Base-by-base conservation (phyloP, 2,797 vertebrate species). In the Pelobates cultripes region DNA sequence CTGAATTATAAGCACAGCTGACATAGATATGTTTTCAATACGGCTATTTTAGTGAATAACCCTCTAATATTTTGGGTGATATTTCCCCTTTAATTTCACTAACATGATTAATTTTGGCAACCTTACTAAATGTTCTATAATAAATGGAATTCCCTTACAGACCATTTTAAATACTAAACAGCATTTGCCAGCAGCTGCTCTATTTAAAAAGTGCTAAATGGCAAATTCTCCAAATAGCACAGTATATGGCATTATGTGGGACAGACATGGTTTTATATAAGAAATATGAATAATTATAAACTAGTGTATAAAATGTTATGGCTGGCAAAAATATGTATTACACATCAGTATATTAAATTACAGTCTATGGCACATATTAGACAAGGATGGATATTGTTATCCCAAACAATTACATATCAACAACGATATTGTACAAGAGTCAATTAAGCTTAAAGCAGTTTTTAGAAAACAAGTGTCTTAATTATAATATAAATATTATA, bases 141-240 rank as follows among this genome's bases (percentile, higher is more conserved):
- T 40, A 76, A 76, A 81, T 63, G 73, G 80, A 81, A 81, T 81
- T 53, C 40, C 15, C 28, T 71, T 43, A 67, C 28, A 28, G 67
- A 57, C 15, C 68, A 75, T 60, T 51, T 15, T 43, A 8, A 71
- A 81, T 66, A 55, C 57, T 70, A 76, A 64, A 67, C 70, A 63
- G 44, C 79, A 81, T 76, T 76, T 81, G 68, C 41, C 60, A 63
- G 45, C 80, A 76, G 80, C 80, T 81, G 80, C 67, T 76, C 60
- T 70, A 17, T 66, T 41, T 28, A 81, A 70, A 80, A 75, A 76
- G 66, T 81, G 66, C 80, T 70, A 71, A 76, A 43, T 64, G 43
- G 73, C 73, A 76, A 55, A 77, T 81, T 81, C 55, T 81, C 68
- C 41, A 1, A 63, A 76, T 66, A 41, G 45, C 43, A 51, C 45